Conservation (phyloP, 2,888 invertebrate genomes). For the Drosophila falleni region DNA sequence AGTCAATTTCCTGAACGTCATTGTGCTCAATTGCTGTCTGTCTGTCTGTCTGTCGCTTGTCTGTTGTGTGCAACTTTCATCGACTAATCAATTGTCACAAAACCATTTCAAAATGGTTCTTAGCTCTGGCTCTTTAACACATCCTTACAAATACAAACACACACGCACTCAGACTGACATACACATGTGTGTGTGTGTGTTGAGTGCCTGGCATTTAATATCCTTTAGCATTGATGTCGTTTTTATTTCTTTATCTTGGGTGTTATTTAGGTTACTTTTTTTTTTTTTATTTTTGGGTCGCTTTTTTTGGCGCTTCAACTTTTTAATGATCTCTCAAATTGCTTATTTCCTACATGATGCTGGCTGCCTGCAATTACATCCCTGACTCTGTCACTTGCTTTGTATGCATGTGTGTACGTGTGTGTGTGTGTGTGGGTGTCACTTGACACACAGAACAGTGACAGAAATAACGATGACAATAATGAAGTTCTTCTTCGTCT, state of each 20-base stretch:
- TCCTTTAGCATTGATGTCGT: conserved; percentile 67
- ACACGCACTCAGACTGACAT: not conserved
- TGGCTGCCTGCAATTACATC: conserved; percentile 71
- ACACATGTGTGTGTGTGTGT: conserved; percentile 19
- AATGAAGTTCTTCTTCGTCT: conserved; percentile 57
- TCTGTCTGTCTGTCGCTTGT: not conserved
- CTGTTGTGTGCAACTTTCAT: conserved; percentile 43
- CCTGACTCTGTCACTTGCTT: conserved; percentile 34
- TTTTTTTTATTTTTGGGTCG: conserved; percentile 24
- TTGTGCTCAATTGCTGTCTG: conserved; percentile 32
- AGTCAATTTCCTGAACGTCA: conserved; percentile 70
- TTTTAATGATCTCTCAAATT: conserved; percentile 81
- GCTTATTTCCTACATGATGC: conserved; percentile 78
- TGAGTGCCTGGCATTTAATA: conserved; percentile 62
- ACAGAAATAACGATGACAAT: conserved; percentile 65
- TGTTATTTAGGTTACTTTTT: conserved; percentile 32
- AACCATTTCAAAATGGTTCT: conserved; percentile 39
- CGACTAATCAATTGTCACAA: conserved; percentile 55
- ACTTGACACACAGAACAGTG: conserved; percentile 57
- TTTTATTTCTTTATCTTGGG: conserved; percentile 69
- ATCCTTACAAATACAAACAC: conserved; percentile 12
- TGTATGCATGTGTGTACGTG: conserved; percentile 24
- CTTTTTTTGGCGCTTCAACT: conserved; percentile 70
- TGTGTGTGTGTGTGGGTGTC: conserved; percentile 40
- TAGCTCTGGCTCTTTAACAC: conserved; percentile 32